Evolutionary conservation across 1,140 invertebrate species (phyloP).

Genomic region (Cyclina sinensis): DNA sequence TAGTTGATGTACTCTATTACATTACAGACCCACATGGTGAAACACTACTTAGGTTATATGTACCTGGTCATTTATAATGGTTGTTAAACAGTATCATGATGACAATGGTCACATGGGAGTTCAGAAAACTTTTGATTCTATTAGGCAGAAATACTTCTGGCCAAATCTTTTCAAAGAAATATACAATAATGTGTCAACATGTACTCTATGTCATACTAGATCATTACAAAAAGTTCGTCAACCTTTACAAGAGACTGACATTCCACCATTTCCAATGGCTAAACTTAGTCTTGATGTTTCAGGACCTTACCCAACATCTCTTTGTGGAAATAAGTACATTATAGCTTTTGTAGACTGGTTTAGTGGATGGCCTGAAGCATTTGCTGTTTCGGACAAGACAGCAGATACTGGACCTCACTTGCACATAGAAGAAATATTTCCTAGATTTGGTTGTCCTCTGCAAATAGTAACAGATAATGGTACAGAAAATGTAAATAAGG

Average conservation of each 20-base stretch:
- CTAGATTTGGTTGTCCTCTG: slow-evolving; percentile 54
- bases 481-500: slow-evolving; percentile 62
- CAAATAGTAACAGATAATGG: slow-evolving; percentile 68
- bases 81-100: slow-evolving; percentile 69
- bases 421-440: slow-evolving; percentile 70
- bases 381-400: slow-evolving; percentile 54
- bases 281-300: slow-evolving; percentile 70
- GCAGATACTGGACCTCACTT: slow-evolving; percentile 63
- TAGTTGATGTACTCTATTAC: slow-evolving; percentile 56
- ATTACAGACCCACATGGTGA: slow-evolving; percentile 56
- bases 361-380: slow-evolving; percentile 71
- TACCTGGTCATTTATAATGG: slow-evolving; percentile 43
- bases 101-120: slow-evolving; percentile 64
- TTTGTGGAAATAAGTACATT: slow-evolving; percentile 54
- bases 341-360: slow-evolving; percentile 57
- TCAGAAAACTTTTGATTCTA: slow-evolving; percentile 56
- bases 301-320: slow-evolving; percentile 59
- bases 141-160: slow-evolving; percentile 65
- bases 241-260: slow-evolving; percentile 63
- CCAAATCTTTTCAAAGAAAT: slow-evolving; percentile 66
- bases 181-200: slow-evolving; percentile 27
- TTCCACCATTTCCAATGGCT: slow-evolving; percentile 58
- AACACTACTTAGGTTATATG: slow-evolving; percentile 37
- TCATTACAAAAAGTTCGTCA: slow-evolving; percentile 42
- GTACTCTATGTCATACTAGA: slow-evolving; percentile 66